These are phyloP conservation scores for Cossypha polioptera DNA, from an alignment of 2,797 vertebrate species.

Conservation along the genomic window DNA sequence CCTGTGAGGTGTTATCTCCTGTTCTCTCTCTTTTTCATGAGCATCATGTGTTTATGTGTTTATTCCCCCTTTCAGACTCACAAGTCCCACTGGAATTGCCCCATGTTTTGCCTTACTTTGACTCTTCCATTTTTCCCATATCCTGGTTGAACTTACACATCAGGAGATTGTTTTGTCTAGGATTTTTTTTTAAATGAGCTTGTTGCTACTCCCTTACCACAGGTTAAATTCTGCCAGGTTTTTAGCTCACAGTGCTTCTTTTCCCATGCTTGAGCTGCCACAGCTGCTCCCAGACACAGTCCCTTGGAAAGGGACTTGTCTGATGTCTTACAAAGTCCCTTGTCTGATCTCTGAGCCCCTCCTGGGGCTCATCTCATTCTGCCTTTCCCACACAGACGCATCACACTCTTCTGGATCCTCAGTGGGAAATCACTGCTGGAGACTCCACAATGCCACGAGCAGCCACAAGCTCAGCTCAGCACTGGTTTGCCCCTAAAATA, in stretches of 20 bases:
- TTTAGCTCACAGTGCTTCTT: not conserved
- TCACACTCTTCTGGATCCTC: not conserved
- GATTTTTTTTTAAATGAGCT: not conserved
- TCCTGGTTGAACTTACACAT: not conserved
- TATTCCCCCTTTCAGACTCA: not conserved
- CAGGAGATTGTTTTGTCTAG: not conserved
- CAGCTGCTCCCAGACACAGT: not conserved
- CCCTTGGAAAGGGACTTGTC: not conserved
- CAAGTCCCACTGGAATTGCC: not conserved
- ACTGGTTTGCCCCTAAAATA: not conserved
- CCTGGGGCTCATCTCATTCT: accelerated
- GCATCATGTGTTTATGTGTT: not conserved
- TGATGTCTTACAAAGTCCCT: too few relatives aligned
- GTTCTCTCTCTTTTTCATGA: not conserved
- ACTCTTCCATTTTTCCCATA: not conserved
- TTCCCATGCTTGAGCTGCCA: not conserved
- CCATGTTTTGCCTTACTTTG: not conserved
- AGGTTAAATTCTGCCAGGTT: not conserved
- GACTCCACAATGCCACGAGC: accelerated
- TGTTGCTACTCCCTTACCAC: not conserved
- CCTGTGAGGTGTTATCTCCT: not conserved
- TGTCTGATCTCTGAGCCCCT: not conserved
- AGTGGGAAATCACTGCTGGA: not conserved
- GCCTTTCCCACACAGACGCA: not conserved
- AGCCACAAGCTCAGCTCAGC: not conserved